phyloP scores from a whole-genome alignment of 2,888 invertebrate species.

The Acanthoscelides obtectus region DNA sequence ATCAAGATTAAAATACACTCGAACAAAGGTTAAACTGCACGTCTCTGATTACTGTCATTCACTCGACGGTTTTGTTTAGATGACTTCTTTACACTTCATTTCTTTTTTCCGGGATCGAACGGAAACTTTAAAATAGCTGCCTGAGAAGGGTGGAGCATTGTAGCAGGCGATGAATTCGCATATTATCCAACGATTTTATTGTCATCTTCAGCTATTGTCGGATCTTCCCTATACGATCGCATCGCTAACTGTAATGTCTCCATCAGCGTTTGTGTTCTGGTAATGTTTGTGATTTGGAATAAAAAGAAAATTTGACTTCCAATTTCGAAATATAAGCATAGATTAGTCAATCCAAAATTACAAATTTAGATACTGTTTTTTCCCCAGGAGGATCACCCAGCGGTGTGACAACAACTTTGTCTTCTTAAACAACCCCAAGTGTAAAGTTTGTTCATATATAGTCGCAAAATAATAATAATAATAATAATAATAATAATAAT shows the following conservation, averaged over 20 bases:
- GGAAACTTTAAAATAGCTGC: constrained; percentile 1
- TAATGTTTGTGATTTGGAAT: background rate
- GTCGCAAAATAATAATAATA: too few relatives aligned
- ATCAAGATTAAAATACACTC: constrained; percentile 42
- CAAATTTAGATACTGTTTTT: too few relatives aligned
- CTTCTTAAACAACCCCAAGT: too few relatives aligned
- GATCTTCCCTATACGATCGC: background rate
- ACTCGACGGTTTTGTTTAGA: constrained; percentile 14
- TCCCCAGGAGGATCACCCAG: too few relatives aligned
- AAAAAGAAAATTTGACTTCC: background rate
- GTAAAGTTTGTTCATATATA: too few relatives aligned
- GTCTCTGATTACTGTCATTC: constrained; percentile 27
- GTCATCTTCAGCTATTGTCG: background rate
- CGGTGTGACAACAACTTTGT: too few relatives aligned
- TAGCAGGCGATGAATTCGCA: background rate
- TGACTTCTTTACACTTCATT: constrained; percentile 22
- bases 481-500: too few relatives aligned
- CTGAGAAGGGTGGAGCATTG: background rate
- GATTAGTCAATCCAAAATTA: too few relatives aligned
- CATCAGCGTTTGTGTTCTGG: background rate
- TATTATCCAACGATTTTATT: background rate
- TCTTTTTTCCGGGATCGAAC: constrained; percentile 10
- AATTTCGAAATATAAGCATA: too few relatives aligned
- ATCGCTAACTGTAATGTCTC: background rate
- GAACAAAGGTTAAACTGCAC: constrained; percentile 42